Base-by-base conservation (phyloP, 2,888 invertebrate genomes). In the Onchidella celtica region DNA sequence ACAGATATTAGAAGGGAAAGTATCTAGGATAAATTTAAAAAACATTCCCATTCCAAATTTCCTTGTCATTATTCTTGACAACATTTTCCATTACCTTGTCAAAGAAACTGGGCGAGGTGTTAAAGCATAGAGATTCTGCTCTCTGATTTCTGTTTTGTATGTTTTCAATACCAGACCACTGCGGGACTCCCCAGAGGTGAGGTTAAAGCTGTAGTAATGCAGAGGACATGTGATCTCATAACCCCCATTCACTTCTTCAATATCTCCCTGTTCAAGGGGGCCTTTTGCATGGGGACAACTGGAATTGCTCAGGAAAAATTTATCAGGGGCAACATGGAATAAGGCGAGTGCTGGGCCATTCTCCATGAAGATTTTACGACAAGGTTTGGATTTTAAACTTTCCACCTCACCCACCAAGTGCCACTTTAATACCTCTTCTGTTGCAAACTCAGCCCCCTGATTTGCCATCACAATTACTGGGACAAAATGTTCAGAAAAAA, bases 121-220 rank as follows among this genome's bases (percentile, higher is more conserved):
- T 6, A 68, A 34, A 17, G 40, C 81, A 47, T 75, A 75, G 2
- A 81, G 34, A 0, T 63, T 36, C 9, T 59, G 29, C 2, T 47
- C 81, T 24, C 75, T 59, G 2, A 75, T 61, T 36, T 81, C 75
- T 34, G 81, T 81, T 36, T 70, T 55, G 47, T 75, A 81, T 2
- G 70, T 75, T 21, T 40, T 69, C 24, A 81, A 24, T 11, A 27
- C 59, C 1, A 75, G 68, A 6, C 81, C 81, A 27, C 69, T 40
- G 11, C 59, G 24, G 0, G 81, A 81, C 34, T 38, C 14, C 2
- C 84, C 84, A 65, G 74, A 74, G 21, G 21, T 29, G 27, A 84
- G 65, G 55, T 84, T 79, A 80, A 82, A 84, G 65, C 57, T 78
- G 74, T 69, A 84, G 61, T 68, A 82, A 29, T 84, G 84, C 17